Evolutionary conservation across 2,113 vertebrate genomes (phyloP).

Genomic region (Oryzias javanicus): DNA sequence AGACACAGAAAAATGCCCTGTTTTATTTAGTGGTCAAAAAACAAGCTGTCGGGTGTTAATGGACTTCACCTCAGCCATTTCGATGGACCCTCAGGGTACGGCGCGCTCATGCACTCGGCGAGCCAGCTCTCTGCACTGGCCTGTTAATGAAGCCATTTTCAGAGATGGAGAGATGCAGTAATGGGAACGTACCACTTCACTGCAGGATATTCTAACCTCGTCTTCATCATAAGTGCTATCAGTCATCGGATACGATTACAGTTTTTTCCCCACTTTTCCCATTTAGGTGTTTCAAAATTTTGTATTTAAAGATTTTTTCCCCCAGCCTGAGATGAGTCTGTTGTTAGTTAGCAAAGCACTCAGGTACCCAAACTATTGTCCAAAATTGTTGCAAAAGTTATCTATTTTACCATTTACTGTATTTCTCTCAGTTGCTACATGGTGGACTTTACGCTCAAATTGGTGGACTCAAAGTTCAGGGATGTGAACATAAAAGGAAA

Average conservation of each 20-base stretch:
- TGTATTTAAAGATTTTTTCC: conserved; percentile 1
- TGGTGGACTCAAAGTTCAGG: conserved; percentile 8
- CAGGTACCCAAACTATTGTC: not conserved
- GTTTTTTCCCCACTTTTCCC: conserved; percentile 26
- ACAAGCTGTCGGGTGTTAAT: conserved; percentile 68
- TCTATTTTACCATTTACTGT: too few species aligned
- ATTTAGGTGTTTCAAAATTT: conserved; percentile 11
- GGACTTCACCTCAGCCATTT: conserved; percentile 69
- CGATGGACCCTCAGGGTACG: conserved; percentile 54
- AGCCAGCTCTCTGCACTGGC: conserved; percentile 55
- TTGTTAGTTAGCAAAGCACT: not conserved
- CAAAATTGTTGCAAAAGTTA: too few species aligned
- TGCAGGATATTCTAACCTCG: conserved; percentile 65
- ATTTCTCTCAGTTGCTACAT: not conserved
- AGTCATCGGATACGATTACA: conserved; percentile 58
- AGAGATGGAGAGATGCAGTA: conserved; percentile 61
- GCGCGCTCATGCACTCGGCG: conserved; percentile 36
- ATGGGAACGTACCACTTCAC: conserved; percentile 66
- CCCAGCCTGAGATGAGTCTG: not conserved
- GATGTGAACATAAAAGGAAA: conserved; percentile 21
- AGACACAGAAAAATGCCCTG: conserved; percentile 49
- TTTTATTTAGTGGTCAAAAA: conserved; percentile 74
- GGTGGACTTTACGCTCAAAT: conserved; percentile 3
- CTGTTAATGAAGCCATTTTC: conserved; percentile 71
- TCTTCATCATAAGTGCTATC: conserved; percentile 67